Evolutionary conservation across 2,113 vertebrate genomes (phyloP).

Genomic region (Brevimyrus niger): DNA sequence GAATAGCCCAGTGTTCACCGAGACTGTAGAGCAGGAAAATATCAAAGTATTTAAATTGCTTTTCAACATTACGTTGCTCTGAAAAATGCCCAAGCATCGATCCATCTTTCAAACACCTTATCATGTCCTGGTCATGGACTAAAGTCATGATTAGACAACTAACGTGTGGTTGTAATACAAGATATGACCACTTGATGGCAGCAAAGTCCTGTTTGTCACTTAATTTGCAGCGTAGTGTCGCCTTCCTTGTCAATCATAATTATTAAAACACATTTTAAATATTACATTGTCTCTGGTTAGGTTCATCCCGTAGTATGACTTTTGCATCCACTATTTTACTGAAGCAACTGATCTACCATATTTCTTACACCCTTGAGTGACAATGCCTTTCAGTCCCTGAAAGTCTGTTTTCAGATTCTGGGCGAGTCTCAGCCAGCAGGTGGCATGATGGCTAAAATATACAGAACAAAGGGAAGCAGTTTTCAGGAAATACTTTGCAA

Average conservation of each 20-base stretch:
- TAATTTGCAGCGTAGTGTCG: not conserved
- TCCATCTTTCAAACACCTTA: not conserved
- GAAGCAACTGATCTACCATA: not conserved
- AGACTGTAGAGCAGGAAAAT: not conserved
- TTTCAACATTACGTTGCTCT: not conserved
- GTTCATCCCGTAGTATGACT: not conserved
- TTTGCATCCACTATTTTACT: not conserved
- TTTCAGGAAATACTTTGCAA: not conserved
- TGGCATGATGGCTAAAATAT: not conserved
- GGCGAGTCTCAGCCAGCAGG: not conserved
- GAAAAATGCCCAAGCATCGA: not conserved
- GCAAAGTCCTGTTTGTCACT: not conserved
- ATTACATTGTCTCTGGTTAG: not conserved
- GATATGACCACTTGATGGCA: constrained; percentile 4
- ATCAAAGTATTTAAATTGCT: not conserved
- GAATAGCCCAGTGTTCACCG: not conserved
- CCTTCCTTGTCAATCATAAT: not conserved
- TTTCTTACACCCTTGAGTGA: not conserved
- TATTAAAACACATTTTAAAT: not conserved
- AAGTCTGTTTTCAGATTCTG: not conserved
- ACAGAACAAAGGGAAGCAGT: not conserved
- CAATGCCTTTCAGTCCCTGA: not conserved
- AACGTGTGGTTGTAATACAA: not conserved
- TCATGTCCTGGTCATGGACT: not conserved
- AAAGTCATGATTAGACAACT: not conserved